Evolutionary conservation across 2,888 invertebrate species (phyloP).

Genomic region (Hoplodrina blanda): DNA sequence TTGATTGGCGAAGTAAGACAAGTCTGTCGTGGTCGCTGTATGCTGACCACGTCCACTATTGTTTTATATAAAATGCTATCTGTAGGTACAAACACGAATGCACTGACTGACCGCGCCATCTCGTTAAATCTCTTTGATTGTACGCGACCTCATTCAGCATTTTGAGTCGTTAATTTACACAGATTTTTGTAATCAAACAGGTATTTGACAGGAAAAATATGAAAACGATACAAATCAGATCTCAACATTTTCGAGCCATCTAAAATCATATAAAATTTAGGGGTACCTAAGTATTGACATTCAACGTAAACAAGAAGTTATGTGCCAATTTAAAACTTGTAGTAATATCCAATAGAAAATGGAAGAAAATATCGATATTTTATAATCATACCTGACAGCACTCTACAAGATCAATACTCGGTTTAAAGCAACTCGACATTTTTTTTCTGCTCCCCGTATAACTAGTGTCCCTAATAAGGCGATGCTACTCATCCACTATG

Average conservation of each 20-base stretch:
- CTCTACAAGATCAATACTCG: slow-evolving; percentile 36
- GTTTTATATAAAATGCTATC: slow-evolving; percentile 80
- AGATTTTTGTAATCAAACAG: slow-evolving; percentile 2
- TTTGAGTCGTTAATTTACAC: slow-evolving; percentile 11
- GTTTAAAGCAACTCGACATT: slow-evolving; percentile 50
- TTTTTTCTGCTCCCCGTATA: slow-evolving; percentile 47
- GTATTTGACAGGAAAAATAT: neutral
- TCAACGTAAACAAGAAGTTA: neutral
- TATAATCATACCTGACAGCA: slow-evolving; percentile 18
- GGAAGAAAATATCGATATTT: slow-evolving; percentile 15
- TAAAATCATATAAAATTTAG: neutral
- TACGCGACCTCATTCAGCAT: slow-evolving; percentile 62
- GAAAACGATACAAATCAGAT: no score
- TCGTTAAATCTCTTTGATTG: slow-evolving; percentile 68
- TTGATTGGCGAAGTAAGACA: slow-evolving; percentile 75
- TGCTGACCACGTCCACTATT: slow-evolving; percentile 82
- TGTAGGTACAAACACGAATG: slow-evolving; percentile 71
- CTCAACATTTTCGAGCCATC: no score
- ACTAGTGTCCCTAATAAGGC: slow-evolving; percentile 50
- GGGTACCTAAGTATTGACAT: neutral
- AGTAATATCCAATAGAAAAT: slow-evolving; percentile 5
- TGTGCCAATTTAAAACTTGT: slow-evolving; percentile 1
- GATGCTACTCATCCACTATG: slow-evolving; percentile 49
- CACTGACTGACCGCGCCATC: slow-evolving; percentile 68
- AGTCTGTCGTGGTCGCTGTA: slow-evolving; percentile 69